Evolutionary conservation across 2,888 invertebrate species (phyloP).

Genomic region (Heliconius ismenius): DNA sequence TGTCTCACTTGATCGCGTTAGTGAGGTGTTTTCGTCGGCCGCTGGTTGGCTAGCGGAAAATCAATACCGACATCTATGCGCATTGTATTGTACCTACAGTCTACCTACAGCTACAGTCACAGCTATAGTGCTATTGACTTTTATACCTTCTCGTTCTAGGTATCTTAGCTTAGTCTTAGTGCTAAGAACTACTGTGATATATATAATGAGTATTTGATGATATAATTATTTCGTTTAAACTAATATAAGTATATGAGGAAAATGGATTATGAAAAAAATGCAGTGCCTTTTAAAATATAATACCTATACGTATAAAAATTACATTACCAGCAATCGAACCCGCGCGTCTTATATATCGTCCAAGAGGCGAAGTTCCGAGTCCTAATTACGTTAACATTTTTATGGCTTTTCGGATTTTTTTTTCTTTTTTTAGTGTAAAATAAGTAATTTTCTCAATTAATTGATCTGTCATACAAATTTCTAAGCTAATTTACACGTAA

Average conservation of each 20-base stretch:
- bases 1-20: slow-evolving; percentile 39
- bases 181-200: not conserved
- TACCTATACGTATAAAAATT: too few relatives aligned
- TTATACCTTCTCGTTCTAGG: not conserved
- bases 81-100: slow-evolving; percentile 9
- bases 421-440: not conserved
- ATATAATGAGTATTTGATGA: not conserved
- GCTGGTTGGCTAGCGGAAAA: slow-evolving; percentile 48
- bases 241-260: too few relatives aligned
- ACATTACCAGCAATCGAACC: too few relatives aligned
- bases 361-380: not conserved
- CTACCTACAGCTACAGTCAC: not conserved
- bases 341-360: not conserved
- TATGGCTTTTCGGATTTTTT: not conserved
- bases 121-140: slow-evolving; percentile 1
- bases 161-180: slow-evolving; percentile 6
- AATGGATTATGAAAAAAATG: too few relatives aligned
- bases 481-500: not conserved
- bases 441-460: not conserved
- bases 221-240: too few relatives aligned
- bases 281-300: too few relatives aligned
- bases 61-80: slow-evolving; percentile 47
- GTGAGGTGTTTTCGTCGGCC: slow-evolving; percentile 43
- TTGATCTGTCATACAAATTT: not conserved
- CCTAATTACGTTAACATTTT: not conserved